Evolutionary conservation across 2,888 invertebrate genomes (phyloP).

Genomic region (Cephus pygmeus): DNA sequence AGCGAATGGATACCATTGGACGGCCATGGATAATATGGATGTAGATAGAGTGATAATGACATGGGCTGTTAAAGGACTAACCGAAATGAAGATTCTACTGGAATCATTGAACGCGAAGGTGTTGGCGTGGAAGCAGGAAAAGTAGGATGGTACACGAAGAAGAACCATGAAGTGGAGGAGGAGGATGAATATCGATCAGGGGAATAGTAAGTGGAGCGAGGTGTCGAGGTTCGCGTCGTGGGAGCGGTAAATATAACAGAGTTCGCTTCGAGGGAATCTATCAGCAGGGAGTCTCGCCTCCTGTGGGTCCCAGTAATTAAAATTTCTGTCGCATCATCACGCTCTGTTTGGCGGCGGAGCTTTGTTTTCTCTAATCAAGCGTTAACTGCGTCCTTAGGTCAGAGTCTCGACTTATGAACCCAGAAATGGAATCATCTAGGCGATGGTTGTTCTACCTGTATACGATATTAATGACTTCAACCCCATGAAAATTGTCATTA

Average conservation of each 20-base stretch:
- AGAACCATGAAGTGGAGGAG: too few relatives aligned
- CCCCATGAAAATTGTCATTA: not conserved
- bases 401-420: constrained; percentile 1
- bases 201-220: constrained; percentile 1
- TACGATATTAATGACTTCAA: not conserved
- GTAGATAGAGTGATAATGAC: not conserved
- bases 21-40: not conserved
- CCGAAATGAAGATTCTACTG: not conserved
- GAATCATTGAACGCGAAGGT: not conserved
- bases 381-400: constrained; percentile 20
- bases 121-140: not conserved
- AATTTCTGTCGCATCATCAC: constrained; percentile 24
- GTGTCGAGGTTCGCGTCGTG: constrained; percentile 5
- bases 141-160: not conserved
- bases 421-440: not conserved
- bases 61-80: not conserved
- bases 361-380: constrained; percentile 25
- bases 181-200: not conserved
- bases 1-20: not conserved
- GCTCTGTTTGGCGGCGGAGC: constrained; percentile 23
- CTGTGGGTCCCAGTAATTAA: constrained; percentile 23
- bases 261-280: constrained; percentile 9
- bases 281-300: constrained; percentile 20
- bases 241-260: not conserved
- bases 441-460: not conserved